phyloP scores from a whole-genome alignment of 1,140 invertebrate genomes.

The Caenorhabditis latens region DNA sequence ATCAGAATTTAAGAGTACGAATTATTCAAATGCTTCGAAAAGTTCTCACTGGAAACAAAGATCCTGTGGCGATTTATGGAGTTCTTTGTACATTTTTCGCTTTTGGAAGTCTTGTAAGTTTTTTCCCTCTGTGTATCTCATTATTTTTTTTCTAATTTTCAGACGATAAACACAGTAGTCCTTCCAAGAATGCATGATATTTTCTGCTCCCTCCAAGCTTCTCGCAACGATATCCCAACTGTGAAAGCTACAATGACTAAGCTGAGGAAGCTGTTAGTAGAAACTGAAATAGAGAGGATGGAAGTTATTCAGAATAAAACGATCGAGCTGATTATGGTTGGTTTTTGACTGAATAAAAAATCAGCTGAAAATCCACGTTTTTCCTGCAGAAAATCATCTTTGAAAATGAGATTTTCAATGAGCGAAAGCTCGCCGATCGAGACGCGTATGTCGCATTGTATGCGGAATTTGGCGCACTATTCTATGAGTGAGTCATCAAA shows the following conservation, averaged over 20 bases:
- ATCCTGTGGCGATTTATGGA: constrained; percentile 27
- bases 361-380: not conserved
- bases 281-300: not conserved
- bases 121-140: not conserved
- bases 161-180: constrained; percentile 37
- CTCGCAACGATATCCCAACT: not conserved
- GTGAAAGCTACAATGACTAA: constrained; percentile 22
- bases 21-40: constrained; percentile 22
- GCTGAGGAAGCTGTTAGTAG: not conserved
- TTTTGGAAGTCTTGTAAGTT: constrained; percentile 10
- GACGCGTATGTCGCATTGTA: constrained; percentile 22
- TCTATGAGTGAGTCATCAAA: constrained; percentile 14
- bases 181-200: constrained; percentile 34
- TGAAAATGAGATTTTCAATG: constrained; percentile 48
- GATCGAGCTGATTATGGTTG: constrained; percentile 29
- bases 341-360: not conserved
- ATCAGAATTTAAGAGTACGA: constrained; percentile 10
- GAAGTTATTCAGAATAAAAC: constrained; percentile 19
- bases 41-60: not conserved
- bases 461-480: constrained; percentile 11
- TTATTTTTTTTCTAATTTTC: not conserved
- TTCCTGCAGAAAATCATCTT: constrained; percentile 24
- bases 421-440: constrained; percentile 16
- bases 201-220: not conserved
- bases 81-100: constrained; percentile 39